A percentile compares a stretch with the other conserved stretches of the same genome.
Conservation (phyloP, 2,888 invertebrate species). For the Caenorhabditis sp. region DNA sequence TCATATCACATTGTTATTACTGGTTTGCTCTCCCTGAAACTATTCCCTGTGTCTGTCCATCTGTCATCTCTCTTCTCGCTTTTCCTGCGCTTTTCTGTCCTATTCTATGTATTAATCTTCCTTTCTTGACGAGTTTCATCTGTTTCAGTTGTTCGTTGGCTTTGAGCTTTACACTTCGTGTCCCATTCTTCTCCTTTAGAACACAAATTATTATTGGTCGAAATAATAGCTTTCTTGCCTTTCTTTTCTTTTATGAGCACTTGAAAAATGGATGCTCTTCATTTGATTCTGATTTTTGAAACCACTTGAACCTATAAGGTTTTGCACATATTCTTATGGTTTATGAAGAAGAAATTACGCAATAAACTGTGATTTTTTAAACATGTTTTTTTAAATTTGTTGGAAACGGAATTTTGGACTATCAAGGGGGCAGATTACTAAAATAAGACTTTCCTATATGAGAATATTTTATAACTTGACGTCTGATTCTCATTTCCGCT, state of each 20-base stretch:
- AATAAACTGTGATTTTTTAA: neutral
- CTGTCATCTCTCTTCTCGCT: slow-evolving; percentile 1
- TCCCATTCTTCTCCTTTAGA: neutral
- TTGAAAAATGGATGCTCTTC: slow-evolving; percentile 15
- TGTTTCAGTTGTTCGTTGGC: slow-evolving; percentile 24
- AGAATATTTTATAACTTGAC: no score
- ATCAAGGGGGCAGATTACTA: no score
- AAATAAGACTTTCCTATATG: no score
- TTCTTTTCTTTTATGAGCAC: slow-evolving; percentile 31
- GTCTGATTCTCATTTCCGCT: no score
- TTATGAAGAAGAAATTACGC: slow-evolving; percentile 15
- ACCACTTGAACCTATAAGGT: neutral
- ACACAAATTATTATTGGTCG: slow-evolving; percentile 10
- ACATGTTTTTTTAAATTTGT: no score
- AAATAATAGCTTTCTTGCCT: slow-evolving; percentile 57
- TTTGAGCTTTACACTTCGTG: slow-evolving; percentile 21
- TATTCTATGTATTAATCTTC: neutral
- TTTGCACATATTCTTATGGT: slow-evolving; percentile 20
- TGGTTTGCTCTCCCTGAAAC: slow-evolving; percentile 33
- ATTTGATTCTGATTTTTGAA: neutral
- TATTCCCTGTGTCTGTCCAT: slow-evolving; percentile 15
- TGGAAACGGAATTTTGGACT: no score
- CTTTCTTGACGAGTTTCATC: slow-evolving; percentile 13
- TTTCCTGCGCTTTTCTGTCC: neutral
- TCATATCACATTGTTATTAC: slow-evolving; percentile 46